A percentile compares a stretch with the other conserved stretches of the same genome.
These are phyloP conservation scores for Adrianichthys oophorus DNA, from an alignment of 2,797 vertebrate species.

Conservation along the genomic window DNA sequence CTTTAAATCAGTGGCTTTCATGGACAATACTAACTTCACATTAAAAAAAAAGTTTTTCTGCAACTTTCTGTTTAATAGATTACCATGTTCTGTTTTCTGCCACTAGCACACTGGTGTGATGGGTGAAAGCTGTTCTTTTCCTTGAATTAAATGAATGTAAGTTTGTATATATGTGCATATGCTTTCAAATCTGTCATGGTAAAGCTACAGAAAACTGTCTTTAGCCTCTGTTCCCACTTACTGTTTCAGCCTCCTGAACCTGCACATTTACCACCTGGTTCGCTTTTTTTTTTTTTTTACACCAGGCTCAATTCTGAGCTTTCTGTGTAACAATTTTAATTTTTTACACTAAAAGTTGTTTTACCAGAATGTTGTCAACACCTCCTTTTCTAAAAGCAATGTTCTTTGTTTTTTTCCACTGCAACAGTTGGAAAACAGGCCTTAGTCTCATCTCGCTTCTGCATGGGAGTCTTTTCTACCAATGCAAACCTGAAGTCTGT, in stretches of 20 bases:
- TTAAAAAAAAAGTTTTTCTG: constrained; percentile 61
- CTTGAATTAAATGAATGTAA: constrained; percentile 55
- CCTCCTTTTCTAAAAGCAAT: too few relatives aligned
- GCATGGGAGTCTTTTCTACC: too few relatives aligned
- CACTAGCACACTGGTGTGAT: constrained; percentile 59
- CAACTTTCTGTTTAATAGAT: constrained; percentile 44
- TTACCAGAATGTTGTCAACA: constrained; percentile 29
- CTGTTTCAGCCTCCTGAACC: constrained; percentile 3
- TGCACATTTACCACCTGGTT: neutral
- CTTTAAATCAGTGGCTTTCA: constrained; percentile 65
- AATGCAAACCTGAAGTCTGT: too few relatives aligned
- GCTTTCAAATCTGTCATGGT: constrained; percentile 56
- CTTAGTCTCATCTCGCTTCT: too few relatives aligned
- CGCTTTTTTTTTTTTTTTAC: constrained; percentile 2
- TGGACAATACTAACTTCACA: constrained; percentile 66
- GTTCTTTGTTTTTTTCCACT: too few relatives aligned
- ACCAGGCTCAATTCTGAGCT: constrained; percentile 17
- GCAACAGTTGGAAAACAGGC: too few relatives aligned
- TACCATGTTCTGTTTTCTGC: constrained; percentile 29
- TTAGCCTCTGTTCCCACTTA: constrained; percentile 3
- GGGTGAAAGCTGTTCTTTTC: constrained; percentile 34
- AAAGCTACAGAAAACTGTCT: constrained; percentile 55
- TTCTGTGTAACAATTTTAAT: constrained; percentile 21
- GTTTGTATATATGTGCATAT: constrained; percentile 71
- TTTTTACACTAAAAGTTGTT: constrained; percentile 30